Percentiles rank a stretch among this genome's conserved stretches.
Conservation (phyloP, 2,888 invertebrate genomes). For the Agrotis segetum region DNA sequence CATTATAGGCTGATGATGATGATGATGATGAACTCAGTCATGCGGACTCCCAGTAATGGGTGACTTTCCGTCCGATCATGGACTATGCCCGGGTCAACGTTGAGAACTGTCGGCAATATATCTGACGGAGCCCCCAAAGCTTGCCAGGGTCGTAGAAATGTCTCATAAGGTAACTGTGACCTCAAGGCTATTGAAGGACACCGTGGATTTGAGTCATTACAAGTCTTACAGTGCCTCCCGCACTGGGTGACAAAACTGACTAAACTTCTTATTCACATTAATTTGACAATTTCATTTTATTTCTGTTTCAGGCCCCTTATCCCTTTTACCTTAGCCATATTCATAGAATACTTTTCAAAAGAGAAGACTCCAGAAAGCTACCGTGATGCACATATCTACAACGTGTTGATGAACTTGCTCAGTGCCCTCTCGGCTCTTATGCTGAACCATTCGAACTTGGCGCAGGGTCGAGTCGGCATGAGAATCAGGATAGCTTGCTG, state of each 20-base stretch:
- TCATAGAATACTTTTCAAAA: conserved; percentile 92
- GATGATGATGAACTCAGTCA: too few species aligned
- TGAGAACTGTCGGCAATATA: too few species aligned
- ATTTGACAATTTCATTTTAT: neutral
- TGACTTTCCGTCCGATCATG: too few species aligned
- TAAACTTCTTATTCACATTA: neutral
- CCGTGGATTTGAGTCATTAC: too few species aligned
- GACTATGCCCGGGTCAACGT: too few species aligned
- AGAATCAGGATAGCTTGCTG: conserved; percentile 94
- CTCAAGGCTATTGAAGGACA: too few species aligned
- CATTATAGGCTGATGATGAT: too few species aligned
- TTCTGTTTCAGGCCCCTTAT: conserved; percentile 90
- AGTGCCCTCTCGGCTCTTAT: conserved; percentile 91
- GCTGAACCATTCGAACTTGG: conserved; percentile 92
- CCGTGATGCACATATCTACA: conserved; percentile 92
- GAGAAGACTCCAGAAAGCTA: conserved; percentile 84
- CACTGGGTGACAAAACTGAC: too few species aligned
- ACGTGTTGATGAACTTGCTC: conserved; percentile 91
- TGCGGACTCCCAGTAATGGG: too few species aligned
- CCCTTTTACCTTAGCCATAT: conserved; percentile 91
- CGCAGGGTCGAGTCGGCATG: conserved; percentile 93
- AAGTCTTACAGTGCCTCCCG: too few species aligned
- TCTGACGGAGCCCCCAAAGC: too few species aligned
- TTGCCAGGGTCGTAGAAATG: too few species aligned
- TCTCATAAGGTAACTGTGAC: neutral